A percentile compares a stretch with the other conserved stretches of the same genome.
phyloP scores from a whole-genome alignment of 2,797 vertebrate genomes.

The Falco rusticolus region DNA sequence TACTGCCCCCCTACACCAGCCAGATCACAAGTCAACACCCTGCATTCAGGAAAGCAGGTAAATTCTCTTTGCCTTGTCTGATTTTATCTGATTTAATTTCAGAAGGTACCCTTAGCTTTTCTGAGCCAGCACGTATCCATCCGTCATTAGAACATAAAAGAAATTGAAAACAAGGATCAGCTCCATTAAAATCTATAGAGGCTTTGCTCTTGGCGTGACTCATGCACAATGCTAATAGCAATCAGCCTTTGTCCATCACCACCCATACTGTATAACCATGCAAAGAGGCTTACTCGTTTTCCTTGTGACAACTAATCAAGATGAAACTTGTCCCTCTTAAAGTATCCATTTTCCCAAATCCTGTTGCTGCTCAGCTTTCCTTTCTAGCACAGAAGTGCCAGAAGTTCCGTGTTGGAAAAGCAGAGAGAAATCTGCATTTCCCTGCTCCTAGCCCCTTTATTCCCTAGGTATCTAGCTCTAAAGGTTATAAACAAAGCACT shows the following conservation, averaged over 20 bases:
- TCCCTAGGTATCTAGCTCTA: background rate
- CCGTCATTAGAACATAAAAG: background rate
- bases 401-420: background rate
- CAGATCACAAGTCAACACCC: background rate
- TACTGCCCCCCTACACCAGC: background rate
- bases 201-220: constrained; percentile 21
- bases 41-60: background rate
- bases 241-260: background rate
- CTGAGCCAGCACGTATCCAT: background rate
- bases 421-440: background rate
- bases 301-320: background rate
- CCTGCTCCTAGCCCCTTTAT: background rate
- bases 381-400: background rate
- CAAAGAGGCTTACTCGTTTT: background rate
- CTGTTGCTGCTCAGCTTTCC: background rate
- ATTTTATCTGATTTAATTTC: background rate
- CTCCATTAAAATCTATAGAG: constrained; percentile 1
- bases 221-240: background rate
- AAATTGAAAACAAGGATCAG: background rate
- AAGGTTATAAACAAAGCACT: background rate
- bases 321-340: background rate
- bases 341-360: background rate
- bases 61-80: background rate
- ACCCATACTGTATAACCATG: background rate
- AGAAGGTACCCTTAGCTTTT: background rate